Percentiles rank a stretch among this genome's conserved stretches.
phyloP scores from a whole-genome alignment of 2,888 invertebrate species.

The Linnaemya tessellans region DNA sequence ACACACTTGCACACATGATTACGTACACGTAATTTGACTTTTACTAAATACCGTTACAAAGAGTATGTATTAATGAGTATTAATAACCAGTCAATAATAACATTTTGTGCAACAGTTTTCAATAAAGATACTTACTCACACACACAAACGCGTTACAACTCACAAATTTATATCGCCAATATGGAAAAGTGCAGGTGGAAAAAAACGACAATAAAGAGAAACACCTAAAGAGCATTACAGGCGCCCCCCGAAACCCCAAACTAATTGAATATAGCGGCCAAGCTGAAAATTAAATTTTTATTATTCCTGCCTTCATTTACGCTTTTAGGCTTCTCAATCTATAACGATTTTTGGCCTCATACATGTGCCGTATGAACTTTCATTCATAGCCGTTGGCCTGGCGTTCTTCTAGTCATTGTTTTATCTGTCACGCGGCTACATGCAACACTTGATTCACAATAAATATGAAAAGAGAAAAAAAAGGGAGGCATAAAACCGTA shows the following conservation, averaged over 20 bases:
- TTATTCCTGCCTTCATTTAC: neutral
- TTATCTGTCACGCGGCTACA: conserved; percentile 28
- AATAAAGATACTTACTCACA: neutral
- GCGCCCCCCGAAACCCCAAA: neutral
- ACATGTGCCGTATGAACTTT: neutral
- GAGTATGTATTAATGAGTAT: conserved; percentile 73
- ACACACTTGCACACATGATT: neutral
- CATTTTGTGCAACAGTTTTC: conserved; percentile 78
- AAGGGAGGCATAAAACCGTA: neutral
- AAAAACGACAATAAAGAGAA: neutral
- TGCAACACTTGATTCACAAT: conserved; percentile 21
- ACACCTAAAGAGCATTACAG: neutral
- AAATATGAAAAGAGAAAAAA: neutral
- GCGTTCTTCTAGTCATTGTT: conserved; percentile 18
- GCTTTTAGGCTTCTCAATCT: neutral
- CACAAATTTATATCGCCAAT: neutral
- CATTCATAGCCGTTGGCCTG: conserved; percentile 5
- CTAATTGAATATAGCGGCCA: neutral
- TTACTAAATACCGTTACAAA: conserved; percentile 29
- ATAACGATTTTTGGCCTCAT: neutral
- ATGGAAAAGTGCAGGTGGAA: neutral
- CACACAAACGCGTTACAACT: neutral
- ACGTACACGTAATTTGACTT: neutral
- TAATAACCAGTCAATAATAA: conserved; percentile 78
- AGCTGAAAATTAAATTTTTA: conserved; percentile 3